Evolutionary conservation across 2,113 vertebrate genomes (phyloP).

Genomic region (Hydrochoerus hydrochaeris): DNA sequence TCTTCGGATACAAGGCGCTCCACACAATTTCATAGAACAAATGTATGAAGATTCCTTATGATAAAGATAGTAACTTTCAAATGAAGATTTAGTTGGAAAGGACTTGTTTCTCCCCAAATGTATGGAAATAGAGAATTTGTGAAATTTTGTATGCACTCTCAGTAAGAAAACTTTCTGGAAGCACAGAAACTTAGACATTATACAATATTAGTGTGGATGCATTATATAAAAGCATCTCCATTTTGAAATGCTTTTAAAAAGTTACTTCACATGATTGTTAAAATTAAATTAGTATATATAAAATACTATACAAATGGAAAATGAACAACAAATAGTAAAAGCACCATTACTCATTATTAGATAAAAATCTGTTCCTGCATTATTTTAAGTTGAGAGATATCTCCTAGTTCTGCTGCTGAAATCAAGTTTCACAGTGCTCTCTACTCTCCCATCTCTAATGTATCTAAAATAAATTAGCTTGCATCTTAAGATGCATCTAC

Average conservation of each 20-base stretch:
- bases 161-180: not conserved
- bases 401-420: not conserved
- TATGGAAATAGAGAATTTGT: not conserved
- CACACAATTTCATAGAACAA: not conserved
- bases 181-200: not conserved
- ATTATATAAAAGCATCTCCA: not conserved
- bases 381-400: not conserved
- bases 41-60: not conserved
- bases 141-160: not conserved
- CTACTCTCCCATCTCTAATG: not conserved
- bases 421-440: constrained; percentile 16
- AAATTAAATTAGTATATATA: constrained; percentile 43
- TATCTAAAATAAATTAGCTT: constrained; percentile 19
- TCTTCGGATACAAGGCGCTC: not conserved
- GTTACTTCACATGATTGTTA: not conserved
- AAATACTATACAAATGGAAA: constrained; percentile 48
- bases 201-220: not conserved
- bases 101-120: not conserved
- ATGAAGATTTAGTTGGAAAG: not conserved
- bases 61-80: not conserved
- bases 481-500: not conserved
- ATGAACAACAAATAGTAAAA: constrained; percentile 53
- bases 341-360: constrained; percentile 66
- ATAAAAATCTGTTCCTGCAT: not conserved
- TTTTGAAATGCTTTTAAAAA: constrained; percentile 58